phyloP scores from a whole-genome alignment of 2,888 invertebrate genomes.

The Balanococcus diminutus region DNA sequence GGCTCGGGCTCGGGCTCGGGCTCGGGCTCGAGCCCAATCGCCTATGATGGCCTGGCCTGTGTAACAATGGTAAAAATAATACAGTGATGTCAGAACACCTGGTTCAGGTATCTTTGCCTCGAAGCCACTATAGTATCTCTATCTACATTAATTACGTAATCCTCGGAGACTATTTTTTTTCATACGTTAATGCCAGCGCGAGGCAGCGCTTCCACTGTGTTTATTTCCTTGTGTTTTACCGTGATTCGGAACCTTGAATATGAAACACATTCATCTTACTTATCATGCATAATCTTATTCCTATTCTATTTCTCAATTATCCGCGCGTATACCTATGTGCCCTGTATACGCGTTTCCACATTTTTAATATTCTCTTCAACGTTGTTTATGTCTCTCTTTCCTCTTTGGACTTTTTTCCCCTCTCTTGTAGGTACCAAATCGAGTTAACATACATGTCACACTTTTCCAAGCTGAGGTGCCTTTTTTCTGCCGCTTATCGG shows the following conservation, averaged over 20 bases:
- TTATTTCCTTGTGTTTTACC: conserved; percentile 46
- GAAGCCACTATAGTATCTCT: not conserved
- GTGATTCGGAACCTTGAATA: conserved; percentile 50
- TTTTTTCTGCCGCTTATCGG: not conserved
- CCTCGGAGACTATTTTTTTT: conserved; percentile 40
- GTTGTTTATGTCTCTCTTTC: not conserved
- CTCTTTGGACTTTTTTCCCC: not conserved
- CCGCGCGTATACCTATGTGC: not conserved
- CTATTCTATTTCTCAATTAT: conserved; percentile 46
- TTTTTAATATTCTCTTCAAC: conserved; percentile 14
- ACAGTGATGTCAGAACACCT: conserved; percentile 50
- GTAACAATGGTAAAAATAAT: conserved; percentile 34
- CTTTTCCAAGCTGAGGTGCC: conserved; percentile 11
- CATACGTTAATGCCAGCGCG: not conserved
- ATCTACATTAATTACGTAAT: conserved; percentile 51
- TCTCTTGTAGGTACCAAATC: not conserved
- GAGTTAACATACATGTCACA: conserved; percentile 27
- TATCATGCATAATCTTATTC: conserved; percentile 47
- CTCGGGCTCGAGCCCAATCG: not conserved
- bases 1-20: too few species aligned
- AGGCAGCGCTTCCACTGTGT: not conserved
- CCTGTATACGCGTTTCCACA: conserved; percentile 10
- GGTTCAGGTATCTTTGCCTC: conserved; percentile 46
- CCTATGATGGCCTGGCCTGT: not conserved
- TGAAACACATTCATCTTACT: conserved; percentile 53